A percentile compares a stretch with the other conserved stretches of the same genome.
These are phyloP conservation scores for Cryptoblepharus egeriae DNA, from an alignment of 2,797 vertebrate species.

Conservation along the genomic window DNA sequence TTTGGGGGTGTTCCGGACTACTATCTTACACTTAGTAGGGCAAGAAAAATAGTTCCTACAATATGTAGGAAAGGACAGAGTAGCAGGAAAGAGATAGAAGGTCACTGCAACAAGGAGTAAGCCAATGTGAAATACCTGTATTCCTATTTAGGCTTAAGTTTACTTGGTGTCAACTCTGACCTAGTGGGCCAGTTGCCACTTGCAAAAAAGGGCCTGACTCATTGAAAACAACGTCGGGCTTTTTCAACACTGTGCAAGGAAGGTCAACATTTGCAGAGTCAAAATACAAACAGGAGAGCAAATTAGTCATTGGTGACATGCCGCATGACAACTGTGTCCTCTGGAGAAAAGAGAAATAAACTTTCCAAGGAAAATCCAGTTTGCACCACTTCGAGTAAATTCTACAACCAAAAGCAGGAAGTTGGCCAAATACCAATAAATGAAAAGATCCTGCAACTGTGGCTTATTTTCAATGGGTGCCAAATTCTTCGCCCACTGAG, in stretches of 20 bases:
- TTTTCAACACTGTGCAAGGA: neutral
- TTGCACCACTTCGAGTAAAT: neutral
- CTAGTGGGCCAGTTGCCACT: neutral
- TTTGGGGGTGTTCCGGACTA: no score
- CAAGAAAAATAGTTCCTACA: no score
- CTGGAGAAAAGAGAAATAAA: neutral
- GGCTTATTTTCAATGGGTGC: neutral
- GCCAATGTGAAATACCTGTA: no score
- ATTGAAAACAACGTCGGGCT: neutral
- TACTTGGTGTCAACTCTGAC: slow-evolving; percentile 1
- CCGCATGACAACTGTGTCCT: no score
- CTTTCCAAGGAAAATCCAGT: neutral
- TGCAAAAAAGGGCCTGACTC: neutral
- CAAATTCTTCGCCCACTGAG: neutral
- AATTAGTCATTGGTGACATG: neutral
- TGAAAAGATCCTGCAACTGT: neutral
- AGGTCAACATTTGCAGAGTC: neutral
- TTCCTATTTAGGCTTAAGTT: neutral
- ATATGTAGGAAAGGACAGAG: no score
- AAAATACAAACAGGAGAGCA: neutral
- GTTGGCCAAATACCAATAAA: no score
- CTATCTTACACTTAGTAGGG: no score
- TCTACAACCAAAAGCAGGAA: neutral
- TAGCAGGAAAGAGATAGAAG: no score
- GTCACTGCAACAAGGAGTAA: neutral